These are phyloP conservation scores for Tetramorium parvispinum DNA, from an alignment of 1,140 invertebrate species.

Conservation along the genomic window DNA sequence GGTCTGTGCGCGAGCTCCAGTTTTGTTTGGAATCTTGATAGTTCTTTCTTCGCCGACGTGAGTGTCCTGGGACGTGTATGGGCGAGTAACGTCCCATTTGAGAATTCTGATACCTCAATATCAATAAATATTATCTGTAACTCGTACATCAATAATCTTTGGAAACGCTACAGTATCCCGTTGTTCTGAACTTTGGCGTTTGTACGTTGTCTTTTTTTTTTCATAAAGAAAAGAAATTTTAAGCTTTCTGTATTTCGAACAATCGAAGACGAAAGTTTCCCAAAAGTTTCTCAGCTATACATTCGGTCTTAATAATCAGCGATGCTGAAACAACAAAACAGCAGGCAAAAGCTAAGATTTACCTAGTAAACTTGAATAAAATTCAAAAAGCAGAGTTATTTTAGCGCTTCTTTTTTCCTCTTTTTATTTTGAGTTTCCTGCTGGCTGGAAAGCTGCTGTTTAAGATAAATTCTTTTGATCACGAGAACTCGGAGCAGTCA, in stretches of 20 bases:
- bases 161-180: neutral
- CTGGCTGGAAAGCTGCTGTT: constrained; percentile 17
- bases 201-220: neutral
- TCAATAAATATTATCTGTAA: constrained; percentile 35
- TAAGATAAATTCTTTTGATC: constrained; percentile 33
- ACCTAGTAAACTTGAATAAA: neutral
- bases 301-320: neutral
- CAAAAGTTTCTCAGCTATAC: neutral
- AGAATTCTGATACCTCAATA: constrained; percentile 25
- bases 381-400: constrained; percentile 1
- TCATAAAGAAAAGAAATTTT: neutral
- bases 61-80: constrained; percentile 5
- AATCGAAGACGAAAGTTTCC: neutral
- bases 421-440: neutral
- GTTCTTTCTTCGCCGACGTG: constrained; percentile 12
- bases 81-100: constrained; percentile 11
- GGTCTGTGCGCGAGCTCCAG: constrained; percentile 29
- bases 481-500: constrained; percentile 16
- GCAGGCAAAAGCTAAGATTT: neutral
- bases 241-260: neutral
- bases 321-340: neutral
- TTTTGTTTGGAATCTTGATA: constrained; percentile 45
- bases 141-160: neutral
- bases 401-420: neutral
- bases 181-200: neutral